phyloP scores from a whole-genome alignment of 2,113 vertebrate genomes.

The Triplophysa dalaica region DNA sequence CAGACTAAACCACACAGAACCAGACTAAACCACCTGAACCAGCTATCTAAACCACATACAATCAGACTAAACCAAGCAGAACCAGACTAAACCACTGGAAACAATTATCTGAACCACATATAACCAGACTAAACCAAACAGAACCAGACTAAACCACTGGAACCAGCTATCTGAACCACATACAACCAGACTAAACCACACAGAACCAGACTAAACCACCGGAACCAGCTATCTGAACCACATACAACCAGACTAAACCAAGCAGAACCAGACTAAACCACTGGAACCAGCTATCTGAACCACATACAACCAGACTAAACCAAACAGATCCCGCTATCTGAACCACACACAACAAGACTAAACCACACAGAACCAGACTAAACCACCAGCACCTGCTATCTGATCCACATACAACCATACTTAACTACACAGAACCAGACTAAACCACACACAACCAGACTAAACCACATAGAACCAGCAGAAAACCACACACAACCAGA shows the following conservation, averaged over 20 bases:
- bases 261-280: too few relatives aligned
- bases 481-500: neutral
- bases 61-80: slow-evolving; percentile 77
- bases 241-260: neutral
- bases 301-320: slow-evolving; percentile 71
- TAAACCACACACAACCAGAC: slow-evolving; percentile 63
- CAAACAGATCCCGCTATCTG: neutral
- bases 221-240: too few relatives aligned
- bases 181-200: neutral
- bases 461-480: slow-evolving; percentile 66
- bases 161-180: neutral
- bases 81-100: too few relatives aligned
- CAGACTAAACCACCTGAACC: slow-evolving; percentile 61
- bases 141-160: neutral
- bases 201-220: too few relatives aligned
- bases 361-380: neutral
- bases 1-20: slow-evolving; percentile 4
- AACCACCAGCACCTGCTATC: neutral
- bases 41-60: slow-evolving; percentile 82
- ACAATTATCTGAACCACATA: slow-evolving; percentile 1
- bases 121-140: neutral
- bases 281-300: too few relatives aligned
- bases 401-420: neutral
- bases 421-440: neutral
- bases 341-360: neutral